Base-by-base conservation (phyloP, 2,113 vertebrate species). In the Raja brachyura region DNA sequence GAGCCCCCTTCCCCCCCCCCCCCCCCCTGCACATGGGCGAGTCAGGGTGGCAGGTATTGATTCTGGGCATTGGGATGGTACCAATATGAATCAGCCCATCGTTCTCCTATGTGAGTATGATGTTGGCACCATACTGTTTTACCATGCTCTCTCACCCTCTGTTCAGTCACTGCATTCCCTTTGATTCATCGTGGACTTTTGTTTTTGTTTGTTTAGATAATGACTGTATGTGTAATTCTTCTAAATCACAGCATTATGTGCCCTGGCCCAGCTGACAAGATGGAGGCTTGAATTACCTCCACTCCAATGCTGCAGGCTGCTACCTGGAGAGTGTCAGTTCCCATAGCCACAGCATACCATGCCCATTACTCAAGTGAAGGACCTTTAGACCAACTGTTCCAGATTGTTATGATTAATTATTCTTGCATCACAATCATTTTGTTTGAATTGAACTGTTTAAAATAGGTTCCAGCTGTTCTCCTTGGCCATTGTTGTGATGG, bases 401-500 rank as follows among this genome's bases (percentile, higher is more conserved):
- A 73, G 90, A 92, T 92, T 92, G 90, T 73, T 92, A 92, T 92
- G 90, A 92, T 92, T 92, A 73, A 92, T 92, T 92, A 92, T 92
- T 92, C 66, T 73, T 92, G 90, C 90, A 92, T 92, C 90, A 48
- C 90, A 92, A 73, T 92, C 90, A 92, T 54, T 73, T 92, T 92
- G 90, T 92, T 92, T 92, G 90, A 73, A 92, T 92, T 92, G 90
- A 74, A 92, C 90, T 92, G 73, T 92, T 92, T 70, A 92, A 92
- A 92, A 92, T 92, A 73, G 90, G 66, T 92, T 92, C 90, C 90
- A 92, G 90, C 90, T 92, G 90, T 73, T 90, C 81, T 90, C 86
- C 86, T 90, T 92, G 90, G 66, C 66, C 90, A 92, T 92, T 73
- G 63, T 88, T 88, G n/a, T 88, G 90, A 92, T 92, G 90, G 90